These are phyloP conservation scores for Muscidifurax raptorellus DNA, from an alignment of 1,140 invertebrate species.

Conservation along the genomic window DNA sequence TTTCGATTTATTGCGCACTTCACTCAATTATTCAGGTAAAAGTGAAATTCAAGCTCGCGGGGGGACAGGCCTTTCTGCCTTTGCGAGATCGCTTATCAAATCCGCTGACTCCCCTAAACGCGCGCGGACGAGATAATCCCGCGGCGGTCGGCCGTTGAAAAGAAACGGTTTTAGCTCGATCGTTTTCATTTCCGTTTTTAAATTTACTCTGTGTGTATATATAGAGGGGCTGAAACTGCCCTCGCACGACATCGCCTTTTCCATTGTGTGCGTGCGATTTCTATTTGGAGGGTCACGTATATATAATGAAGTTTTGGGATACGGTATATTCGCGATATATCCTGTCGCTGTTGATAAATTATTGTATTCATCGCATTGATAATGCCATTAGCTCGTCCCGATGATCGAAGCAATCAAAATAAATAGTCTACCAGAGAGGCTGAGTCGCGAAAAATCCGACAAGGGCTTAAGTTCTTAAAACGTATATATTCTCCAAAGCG, in stretches of 20 bases:
- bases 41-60: conserved; percentile 20
- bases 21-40: conserved; percentile 31
- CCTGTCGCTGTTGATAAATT: no score
- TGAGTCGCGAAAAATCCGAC: no score
- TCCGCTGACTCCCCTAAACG: conserved; percentile 35
- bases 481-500: not conserved
- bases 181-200: conserved; percentile 46
- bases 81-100: conserved; percentile 44
- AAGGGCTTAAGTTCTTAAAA: not conserved
- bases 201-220: no score
- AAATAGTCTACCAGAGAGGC: no score
- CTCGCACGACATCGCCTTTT: not conserved
- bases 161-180: conserved; percentile 24
- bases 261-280: not conserved
- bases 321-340: no score
- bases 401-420: no score
- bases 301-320: no score
- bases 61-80: not conserved
- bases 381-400: no score
- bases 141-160: not conserved
- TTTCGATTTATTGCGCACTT: conserved; percentile 22
- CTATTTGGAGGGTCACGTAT: not conserved
- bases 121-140: conserved; percentile 31
- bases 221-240: not conserved
- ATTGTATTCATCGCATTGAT: no score